phyloP scores from a whole-genome alignment of 2,797 vertebrate genomes.

The Smutsia gigantea region DNA sequence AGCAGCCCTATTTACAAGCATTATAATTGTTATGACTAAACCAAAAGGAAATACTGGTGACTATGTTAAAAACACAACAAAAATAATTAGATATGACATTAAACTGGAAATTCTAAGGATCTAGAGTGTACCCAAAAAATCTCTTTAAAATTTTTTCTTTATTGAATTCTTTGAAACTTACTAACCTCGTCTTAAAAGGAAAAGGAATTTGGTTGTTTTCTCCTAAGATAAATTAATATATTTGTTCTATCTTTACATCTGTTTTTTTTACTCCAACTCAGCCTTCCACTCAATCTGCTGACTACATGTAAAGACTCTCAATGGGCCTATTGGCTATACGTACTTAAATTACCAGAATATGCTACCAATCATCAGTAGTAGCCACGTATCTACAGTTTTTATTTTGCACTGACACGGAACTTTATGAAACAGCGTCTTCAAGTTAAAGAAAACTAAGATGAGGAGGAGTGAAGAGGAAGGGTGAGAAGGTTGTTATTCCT shows the following conservation, averaged over 20 bases:
- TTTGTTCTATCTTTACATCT: neutral
- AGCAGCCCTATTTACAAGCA: too few species aligned
- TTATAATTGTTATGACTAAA: too few species aligned
- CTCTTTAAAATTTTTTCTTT: too few species aligned
- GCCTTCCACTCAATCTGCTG: neutral
- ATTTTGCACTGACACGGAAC: neutral
- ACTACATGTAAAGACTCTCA: neutral
- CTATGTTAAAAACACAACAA: too few species aligned
- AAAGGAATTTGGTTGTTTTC: neutral
- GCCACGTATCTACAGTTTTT: neutral
- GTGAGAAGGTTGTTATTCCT: conserved; percentile 74
- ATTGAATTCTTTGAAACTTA: conserved; percentile 18
- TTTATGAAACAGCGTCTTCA: neutral
- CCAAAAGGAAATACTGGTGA: too few species aligned
- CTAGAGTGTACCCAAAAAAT: too few species aligned
- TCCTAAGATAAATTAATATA: neutral
- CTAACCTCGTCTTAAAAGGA: neutral
- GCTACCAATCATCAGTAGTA: neutral
- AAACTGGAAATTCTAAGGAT: too few species aligned
- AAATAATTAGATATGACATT: too few species aligned
- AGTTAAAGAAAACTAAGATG: neutral
- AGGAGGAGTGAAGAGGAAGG: conserved; percentile 27
- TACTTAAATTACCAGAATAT: neutral
- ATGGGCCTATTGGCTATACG: neutral
- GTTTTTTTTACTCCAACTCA: conserved; percentile 9